phyloP scores from a whole-genome alignment of 2,888 invertebrate species.

The Ophraella communa region DNA sequence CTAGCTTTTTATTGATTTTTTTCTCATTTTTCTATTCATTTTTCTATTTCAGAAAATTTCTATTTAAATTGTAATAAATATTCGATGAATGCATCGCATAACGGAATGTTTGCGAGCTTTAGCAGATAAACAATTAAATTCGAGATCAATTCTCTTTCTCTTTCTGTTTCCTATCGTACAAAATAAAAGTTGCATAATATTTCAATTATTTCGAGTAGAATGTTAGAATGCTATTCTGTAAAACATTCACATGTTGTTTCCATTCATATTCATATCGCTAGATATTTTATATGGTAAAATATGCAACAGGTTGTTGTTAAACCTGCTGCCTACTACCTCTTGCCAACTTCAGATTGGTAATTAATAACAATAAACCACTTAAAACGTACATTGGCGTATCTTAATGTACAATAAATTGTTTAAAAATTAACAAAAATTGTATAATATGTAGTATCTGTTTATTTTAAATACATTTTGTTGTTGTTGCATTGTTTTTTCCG shows the following conservation, averaged over 20 bases:
- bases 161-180: background rate
- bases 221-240: constrained; percentile 15
- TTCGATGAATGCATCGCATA: background rate
- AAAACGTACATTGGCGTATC: constrained; percentile 1
- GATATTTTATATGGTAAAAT: constrained; percentile 42
- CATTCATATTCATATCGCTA: constrained; percentile 36
- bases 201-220: constrained; percentile 20
- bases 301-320: constrained; percentile 43
- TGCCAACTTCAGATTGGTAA: constrained; percentile 23
- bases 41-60: too few species aligned
- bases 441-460: too few species aligned
- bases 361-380: constrained; percentile 33
- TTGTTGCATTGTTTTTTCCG: too few species aligned
- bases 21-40: too few species aligned
- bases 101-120: constrained; percentile 5
- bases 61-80: too few species aligned
- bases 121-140: background rate
- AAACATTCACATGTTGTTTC: constrained; percentile 23
- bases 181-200: constrained; percentile 23
- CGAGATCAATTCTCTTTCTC: background rate
- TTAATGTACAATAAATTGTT: too few species aligned
- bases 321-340: constrained; percentile 33
- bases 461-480: too few species aligned
- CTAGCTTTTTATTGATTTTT: too few species aligned
- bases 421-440: too few species aligned